Conservation (phyloP, 2,113 vertebrate species). For the Fulica atra region DNA sequence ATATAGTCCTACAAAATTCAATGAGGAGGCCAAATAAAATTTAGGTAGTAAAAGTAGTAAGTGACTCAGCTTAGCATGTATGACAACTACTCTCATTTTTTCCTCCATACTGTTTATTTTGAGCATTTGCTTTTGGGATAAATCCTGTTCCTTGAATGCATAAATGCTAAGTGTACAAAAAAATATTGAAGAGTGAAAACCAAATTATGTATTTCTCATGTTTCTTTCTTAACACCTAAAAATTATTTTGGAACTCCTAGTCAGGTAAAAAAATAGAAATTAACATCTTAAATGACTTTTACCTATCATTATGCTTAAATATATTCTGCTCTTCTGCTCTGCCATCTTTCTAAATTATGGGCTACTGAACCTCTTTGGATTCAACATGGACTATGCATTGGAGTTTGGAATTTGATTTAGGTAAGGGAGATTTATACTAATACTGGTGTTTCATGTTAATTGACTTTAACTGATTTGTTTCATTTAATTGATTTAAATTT, state of each 20-base stretch:
- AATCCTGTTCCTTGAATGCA: neutral
- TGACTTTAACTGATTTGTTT: neutral
- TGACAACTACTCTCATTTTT: neutral
- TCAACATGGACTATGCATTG: neutral
- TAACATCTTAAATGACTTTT: neutral
- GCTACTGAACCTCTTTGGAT: neutral
- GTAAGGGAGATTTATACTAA: neutral
- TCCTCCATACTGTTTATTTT: neutral
- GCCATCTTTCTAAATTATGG: neutral
- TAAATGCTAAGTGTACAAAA: neutral
- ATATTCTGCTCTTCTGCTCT: neutral
- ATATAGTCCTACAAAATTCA: neutral
- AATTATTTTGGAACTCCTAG: neutral
- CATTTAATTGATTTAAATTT: neutral
- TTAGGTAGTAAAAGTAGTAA: neutral
- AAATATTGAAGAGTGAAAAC: neutral
- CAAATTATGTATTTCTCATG: neutral
- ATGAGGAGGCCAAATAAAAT: neutral
- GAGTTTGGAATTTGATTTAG: neutral
- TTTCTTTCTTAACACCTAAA: neutral
- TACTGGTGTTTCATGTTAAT: neutral
- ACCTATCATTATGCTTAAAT: fast-evolving
- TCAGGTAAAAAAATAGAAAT: neutral
- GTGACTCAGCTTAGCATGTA: neutral
- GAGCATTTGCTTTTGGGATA: neutral